Evolutionary conservation across 2,888 invertebrate genomes (phyloP), one percentile per base, ranked within the genome.

Genomic region (Lordiphosa andalusiaca): DNA sequence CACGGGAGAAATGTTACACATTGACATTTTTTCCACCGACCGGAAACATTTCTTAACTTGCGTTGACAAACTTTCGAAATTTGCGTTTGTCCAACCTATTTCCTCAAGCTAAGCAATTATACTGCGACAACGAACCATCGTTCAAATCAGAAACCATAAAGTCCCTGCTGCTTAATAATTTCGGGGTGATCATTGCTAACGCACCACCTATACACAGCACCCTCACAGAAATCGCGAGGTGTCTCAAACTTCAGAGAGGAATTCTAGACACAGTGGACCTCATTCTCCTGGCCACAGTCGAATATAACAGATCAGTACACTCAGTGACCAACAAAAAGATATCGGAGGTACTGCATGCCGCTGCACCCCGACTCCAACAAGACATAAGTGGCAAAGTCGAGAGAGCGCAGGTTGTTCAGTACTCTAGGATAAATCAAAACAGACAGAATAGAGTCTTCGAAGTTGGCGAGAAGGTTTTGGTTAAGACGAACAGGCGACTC

Each of bases 51-150:
- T 13, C 16, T 10, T 53, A 9, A 41, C 40, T 3, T 51, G 35
- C 19, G 13, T 30, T 30, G 30, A 30, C 3, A 30, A 30, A 30
- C 9, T 30, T 30, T 49, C 37, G 5, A 23, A 49, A 25, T 39
- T 39, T 39, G 39, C 39, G 16, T 10, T 39, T 10, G 39, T 39
- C 19, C 39, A 39, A 6, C 48, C 19, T 12, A 42, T 42, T 53
- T 12, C 53, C 53, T 1, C 38, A 37, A 4, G 33, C 53, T 9
- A 53, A 46, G 33, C 37, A 33, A 7, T 16, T 53, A 10, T 55
- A 50, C 16, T 55, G 49, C 13, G 55, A 50, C 33, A 55, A 49
- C 21, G 49, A 55, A 10, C 19, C 49, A 7, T 16, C 57, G 23
- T 38, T 55, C 7, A 55, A 50, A 6, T 42, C 30, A 1, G 41